phyloP scores from a whole-genome alignment of 2,888 invertebrate genomes.

The Laspeyria flexula region DNA sequence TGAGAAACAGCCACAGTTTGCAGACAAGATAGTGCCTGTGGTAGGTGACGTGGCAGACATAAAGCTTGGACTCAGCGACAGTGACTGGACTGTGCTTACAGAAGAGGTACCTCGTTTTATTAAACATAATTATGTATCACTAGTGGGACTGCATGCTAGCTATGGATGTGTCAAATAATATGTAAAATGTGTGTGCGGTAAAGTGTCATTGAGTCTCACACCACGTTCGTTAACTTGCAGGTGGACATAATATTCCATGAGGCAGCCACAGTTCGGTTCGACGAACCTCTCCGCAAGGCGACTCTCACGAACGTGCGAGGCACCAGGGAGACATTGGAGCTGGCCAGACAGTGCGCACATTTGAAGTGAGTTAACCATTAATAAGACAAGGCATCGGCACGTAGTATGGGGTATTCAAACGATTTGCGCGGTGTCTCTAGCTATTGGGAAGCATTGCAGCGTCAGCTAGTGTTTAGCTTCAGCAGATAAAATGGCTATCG shows the following conservation, averaged over 20 bases:
- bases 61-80: conserved; percentile 23
- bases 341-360: conserved; percentile 29
- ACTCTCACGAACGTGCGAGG: conserved; percentile 49
- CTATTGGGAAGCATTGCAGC: too few relatives aligned
- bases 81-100: conserved; percentile 30
- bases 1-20: conserved; percentile 15
- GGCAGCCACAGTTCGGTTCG: conserved; percentile 82
- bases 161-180: too few relatives aligned
- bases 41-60: conserved; percentile 22
- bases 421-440: too few relatives aligned
- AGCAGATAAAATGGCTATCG: too few relatives aligned
- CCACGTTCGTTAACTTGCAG: conserved; percentile 38
- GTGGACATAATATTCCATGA: conserved; percentile 79
- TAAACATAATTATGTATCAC: too few relatives aligned
- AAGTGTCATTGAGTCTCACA: background rate
- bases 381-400: too few relatives aligned
- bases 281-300: conserved; percentile 73
- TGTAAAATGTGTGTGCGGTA: too few relatives aligned
- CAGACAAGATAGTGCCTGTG: background rate
- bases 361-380: conserved; percentile 34
- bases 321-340: conserved; percentile 6
- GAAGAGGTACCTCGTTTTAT: conserved; percentile 21
- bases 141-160: too few relatives aligned
- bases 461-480: too few relatives aligned
- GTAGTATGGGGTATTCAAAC: too few relatives aligned